Evolutionary conservation across 1,140 invertebrate species (phyloP), one percentile per base, ranked within the genome.

Genomic region (Latrodectus geometricus): DNA sequence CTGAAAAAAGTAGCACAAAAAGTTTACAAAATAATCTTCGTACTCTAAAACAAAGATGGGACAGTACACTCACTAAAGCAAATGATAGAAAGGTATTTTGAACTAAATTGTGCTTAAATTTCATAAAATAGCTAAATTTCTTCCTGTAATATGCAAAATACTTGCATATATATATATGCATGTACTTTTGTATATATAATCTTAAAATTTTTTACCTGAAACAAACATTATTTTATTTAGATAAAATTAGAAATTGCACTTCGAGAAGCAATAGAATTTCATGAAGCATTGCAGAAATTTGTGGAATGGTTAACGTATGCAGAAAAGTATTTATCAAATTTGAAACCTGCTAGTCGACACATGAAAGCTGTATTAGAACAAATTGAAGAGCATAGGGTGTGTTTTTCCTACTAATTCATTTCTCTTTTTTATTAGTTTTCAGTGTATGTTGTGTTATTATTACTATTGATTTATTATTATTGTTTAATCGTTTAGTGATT

Each of bases 221-320:
- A 61, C 14, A 50, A 49, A 73, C 73, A 69, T 66, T 54, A n/a
- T 50, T 54, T 66, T 48, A 76, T 79, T 66, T 79, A 88, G 87
- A 98, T 98, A 90, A 99, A 99, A 92, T 91, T 99, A 21, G 97
- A 99, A 91, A 98, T 99, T 89, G 98, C 98, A 0, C 92, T 99
- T 15, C 96, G 97, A 89, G 97, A 99, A 92, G 98, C 98, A 0
- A 97, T 95, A 0, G 97, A 97, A 90, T 99, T 99, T 94, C 97
- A 99, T 91, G 95, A 97, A 88, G 96, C 97, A 0, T 92, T 98
- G 8, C 92, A 94, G 91, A 94, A 95, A 5, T 99, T 99, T 91
- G 96, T 99, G 9, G 95, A 97, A 90, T 99, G 98, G 98, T 91
- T 99, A 15, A 98, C 97, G 0, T 95, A 95, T 89, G 97, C 97